phyloP scores from a whole-genome alignment of 2,888 invertebrate species.

The Eupithecia centaureata region DNA sequence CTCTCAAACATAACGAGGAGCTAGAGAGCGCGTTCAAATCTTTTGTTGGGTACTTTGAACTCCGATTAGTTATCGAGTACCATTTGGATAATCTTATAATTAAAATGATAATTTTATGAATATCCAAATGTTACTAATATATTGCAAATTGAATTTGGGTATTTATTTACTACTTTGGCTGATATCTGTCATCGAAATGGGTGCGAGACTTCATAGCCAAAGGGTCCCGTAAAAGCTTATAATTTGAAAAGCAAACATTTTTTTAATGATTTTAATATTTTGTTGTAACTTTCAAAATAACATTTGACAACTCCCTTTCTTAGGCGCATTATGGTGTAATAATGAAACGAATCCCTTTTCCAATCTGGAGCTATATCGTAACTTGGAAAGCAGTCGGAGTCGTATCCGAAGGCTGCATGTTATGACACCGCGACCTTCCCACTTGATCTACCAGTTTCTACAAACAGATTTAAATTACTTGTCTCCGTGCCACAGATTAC shows the following conservation, averaged over 20 bases:
- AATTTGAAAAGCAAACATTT: neutral
- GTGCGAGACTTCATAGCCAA: neutral
- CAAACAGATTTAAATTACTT: conserved; percentile 10
- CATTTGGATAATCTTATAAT: neutral
- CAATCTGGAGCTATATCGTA: conserved; percentile 13
- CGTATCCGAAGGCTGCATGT: conserved; percentile 26
- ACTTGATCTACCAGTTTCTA: conserved; percentile 21
- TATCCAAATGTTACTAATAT: neutral
- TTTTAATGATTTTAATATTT: neutral
- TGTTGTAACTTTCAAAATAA: neutral
- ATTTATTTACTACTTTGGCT: neutral
- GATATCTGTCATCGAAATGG: neutral
- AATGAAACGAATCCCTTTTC: conserved; percentile 6
- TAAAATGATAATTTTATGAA: too few relatives aligned
- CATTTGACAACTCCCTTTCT: neutral
- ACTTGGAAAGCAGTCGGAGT: conserved; percentile 23
- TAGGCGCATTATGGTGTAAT: neutral
- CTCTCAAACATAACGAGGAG: neutral
- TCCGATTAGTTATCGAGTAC: neutral
- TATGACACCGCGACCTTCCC: conserved; percentile 28
- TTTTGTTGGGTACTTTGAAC: neutral
- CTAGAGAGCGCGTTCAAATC: neutral
- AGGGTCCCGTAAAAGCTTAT: neutral
- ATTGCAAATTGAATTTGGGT: neutral
- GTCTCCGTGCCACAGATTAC: neutral